A percentile compares a stretch with the other conserved stretches of the same genome.
These are phyloP conservation scores for Bergia puertoricense DNA, from an alignment of 92 coral and sea anemone species.

Conservation along the genomic window DNA sequence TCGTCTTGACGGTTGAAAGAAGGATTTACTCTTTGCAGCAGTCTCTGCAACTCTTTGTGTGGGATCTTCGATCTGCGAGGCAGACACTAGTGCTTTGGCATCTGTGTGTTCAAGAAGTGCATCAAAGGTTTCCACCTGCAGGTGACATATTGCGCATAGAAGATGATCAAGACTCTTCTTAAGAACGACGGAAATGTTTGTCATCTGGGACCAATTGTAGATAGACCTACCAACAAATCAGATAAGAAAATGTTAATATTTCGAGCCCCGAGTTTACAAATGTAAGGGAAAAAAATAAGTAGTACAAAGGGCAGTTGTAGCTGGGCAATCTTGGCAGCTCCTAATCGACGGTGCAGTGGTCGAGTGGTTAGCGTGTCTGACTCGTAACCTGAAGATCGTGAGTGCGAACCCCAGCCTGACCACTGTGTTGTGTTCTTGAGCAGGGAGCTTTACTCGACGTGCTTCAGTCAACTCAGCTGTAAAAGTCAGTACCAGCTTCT, in stretches of 20 bases:
- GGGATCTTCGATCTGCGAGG: constrained; percentile 44
- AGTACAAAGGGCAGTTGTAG: neutral
- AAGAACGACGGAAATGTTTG: constrained; percentile 61
- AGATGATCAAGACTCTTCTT: constrained; percentile 86
- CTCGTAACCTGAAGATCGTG: too few species aligned
- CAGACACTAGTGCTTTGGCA: constrained; percentile 55
- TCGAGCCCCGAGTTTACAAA: neutral
- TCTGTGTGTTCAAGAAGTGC: constrained; percentile 73
- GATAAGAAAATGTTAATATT: neutral
- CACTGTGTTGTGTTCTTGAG: too few species aligned
- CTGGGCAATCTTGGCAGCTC: too few species aligned
- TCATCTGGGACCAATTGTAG: constrained; percentile 77
- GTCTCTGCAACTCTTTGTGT: constrained; percentile 19
- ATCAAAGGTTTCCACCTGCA: constrained; percentile 65
- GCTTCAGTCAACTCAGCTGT: too few species aligned
- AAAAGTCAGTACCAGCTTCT: too few species aligned
- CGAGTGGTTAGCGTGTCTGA: too few species aligned
- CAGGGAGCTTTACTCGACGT: too few species aligned
- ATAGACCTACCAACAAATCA: constrained; percentile 57
- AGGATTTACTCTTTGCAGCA: constrained; percentile 33
- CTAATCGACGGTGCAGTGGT: too few species aligned
- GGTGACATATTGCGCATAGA: constrained; percentile 78
- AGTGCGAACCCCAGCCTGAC: too few species aligned
- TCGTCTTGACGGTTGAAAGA: constrained; percentile 55
- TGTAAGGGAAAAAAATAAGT: too few species aligned